Percentiles rank a stretch among this genome's conserved stretches.
These are phyloP conservation scores for Epirrita christyi DNA, from an alignment of 2,888 invertebrate genomes.

Conservation along the genomic window DNA sequence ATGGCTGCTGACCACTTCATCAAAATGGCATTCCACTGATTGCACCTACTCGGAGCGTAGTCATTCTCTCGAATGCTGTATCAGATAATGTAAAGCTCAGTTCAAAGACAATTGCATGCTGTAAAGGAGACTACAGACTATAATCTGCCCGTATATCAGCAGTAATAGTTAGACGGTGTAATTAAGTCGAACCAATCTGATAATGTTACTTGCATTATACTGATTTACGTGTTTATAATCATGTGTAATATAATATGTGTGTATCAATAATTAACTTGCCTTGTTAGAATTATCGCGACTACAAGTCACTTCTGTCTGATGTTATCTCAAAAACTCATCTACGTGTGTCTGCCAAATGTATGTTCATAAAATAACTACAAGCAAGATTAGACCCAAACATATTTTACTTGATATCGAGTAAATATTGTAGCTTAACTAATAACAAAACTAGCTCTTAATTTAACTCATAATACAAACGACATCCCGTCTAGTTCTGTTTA, in stretches of 20 bases:
- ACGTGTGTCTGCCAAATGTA: no score
- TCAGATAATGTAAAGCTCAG: conserved; percentile 23
- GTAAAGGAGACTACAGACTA: conserved; percentile 45
- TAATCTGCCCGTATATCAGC: conserved; percentile 64
- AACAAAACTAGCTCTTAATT: no score
- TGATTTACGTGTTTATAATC: conserved; percentile 51
- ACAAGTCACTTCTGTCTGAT: neutral
- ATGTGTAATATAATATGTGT: conserved; percentile 15
- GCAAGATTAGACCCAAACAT: no score
- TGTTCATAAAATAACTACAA: no score
- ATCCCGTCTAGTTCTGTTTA: conserved; percentile 17
- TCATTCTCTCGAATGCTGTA: no score
- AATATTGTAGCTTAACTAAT: no score
- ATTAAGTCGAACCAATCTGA: conserved; percentile 69
- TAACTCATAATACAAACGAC: neutral
- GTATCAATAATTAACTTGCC: no score
- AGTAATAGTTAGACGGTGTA: conserved; percentile 67
- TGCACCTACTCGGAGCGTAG: neutral
- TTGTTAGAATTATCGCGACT: no score
- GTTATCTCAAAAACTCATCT: neutral
- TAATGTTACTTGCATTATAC: conserved; percentile 52
- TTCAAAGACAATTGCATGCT: conserved; percentile 48
- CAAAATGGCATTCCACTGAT: neutral
- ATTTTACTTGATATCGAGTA: no score
- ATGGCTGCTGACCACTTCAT: neutral